Evolutionary conservation across 1,140 invertebrate genomes (phyloP).

Genomic region (Lysiphlebus fabarum): DNA sequence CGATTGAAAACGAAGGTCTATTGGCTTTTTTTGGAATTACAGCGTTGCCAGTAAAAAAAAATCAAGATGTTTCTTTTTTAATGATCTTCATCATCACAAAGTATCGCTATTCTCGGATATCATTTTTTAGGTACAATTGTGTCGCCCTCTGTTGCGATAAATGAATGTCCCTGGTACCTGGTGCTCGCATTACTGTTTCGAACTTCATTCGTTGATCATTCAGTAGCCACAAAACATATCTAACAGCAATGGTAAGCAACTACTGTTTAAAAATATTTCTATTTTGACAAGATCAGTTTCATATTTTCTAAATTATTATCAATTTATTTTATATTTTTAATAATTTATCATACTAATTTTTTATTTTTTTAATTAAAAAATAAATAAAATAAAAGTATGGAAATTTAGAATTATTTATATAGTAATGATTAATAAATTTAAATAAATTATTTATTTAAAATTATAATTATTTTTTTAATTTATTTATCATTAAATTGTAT

Average conservation of each 20-base stretch:
- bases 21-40: constrained; percentile 51
- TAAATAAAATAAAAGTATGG: no score
- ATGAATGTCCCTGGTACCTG: constrained; percentile 63
- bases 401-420: no score
- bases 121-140: constrained; percentile 37
- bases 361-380: no score
- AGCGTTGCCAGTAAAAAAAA: constrained; percentile 38
- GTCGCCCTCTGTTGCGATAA: constrained; percentile 72
- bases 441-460: no score
- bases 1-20: constrained; percentile 29
- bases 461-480: no score
- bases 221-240: constrained; percentile 56
- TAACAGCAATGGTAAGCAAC: constrained; percentile 62
- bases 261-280: constrained; percentile 1
- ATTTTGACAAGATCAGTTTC: background rate
- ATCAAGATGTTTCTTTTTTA: no score
- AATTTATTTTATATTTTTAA: background rate
- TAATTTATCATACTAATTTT: background rate
- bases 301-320: background rate
- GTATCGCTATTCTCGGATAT: constrained; percentile 38
- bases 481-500: constrained; percentile 12
- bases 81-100: no score
- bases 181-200: constrained; percentile 71
- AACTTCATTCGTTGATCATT: constrained; percentile 66
- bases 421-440: no score